Evolutionary conservation across 2,797 vertebrate species (phyloP).

Genomic region (Acanthiza pusilla): DNA sequence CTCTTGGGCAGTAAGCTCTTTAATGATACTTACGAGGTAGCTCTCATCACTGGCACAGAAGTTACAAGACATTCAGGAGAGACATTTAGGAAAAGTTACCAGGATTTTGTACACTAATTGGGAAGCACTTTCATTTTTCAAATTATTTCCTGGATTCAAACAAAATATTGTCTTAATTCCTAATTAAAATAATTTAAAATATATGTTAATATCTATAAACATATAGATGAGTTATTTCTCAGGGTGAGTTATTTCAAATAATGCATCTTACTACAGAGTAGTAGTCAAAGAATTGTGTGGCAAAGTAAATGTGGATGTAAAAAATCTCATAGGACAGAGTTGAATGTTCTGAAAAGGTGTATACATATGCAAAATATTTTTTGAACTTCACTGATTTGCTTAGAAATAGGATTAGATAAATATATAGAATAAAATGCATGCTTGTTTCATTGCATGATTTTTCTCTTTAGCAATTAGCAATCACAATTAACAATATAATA

Average conservation of each 20-base stretch:
- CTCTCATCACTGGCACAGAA: neutral
- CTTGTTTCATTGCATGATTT: constrained; percentile 61
- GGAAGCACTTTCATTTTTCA: neutral
- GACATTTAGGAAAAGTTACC: neutral
- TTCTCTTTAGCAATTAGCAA: constrained; percentile 26
- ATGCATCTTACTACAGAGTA: neutral
- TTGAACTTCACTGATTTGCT: neutral
- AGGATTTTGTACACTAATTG: neutral
- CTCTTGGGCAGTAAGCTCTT: neutral
- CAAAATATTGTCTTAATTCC: neutral
- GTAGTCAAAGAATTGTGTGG: neutral
- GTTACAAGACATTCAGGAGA: neutral
- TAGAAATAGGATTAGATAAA: neutral
- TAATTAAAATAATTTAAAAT: neutral
- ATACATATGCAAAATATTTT: neutral
- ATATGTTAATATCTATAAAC: neutral
- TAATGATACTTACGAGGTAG: neutral
- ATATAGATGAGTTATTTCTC: too few relatives aligned
- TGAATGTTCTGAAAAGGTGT: neutral
- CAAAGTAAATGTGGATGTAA: neutral
- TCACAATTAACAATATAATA: constrained; percentile 54
- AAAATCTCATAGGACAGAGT: neutral
- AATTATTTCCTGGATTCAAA: neutral
- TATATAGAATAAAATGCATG: constrained; percentile 13
- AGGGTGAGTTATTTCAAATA: neutral